phyloP scores from a whole-genome alignment of 2,888 invertebrate genomes.

The Spilarctia lutea region DNA sequence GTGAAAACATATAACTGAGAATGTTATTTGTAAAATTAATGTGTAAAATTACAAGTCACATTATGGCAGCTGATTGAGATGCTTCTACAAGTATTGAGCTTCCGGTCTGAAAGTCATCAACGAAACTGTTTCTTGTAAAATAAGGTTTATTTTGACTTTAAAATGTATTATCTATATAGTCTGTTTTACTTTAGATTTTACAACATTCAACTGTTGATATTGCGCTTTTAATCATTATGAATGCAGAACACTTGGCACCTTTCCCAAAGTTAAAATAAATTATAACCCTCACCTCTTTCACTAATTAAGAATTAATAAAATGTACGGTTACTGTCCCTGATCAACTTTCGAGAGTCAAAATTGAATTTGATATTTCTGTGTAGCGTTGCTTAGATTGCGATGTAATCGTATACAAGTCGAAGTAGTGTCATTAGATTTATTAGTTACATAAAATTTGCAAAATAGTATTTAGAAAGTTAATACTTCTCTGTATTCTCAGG shows the following conservation, averaged over 20 bases:
- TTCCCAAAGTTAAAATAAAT: neutral
- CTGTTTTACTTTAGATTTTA: neutral
- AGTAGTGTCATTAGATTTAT: no score
- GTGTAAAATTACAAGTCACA: no score
- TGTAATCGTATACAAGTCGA: no score
- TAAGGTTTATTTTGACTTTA: neutral
- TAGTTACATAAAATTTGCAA: neutral
- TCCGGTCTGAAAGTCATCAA: no score
- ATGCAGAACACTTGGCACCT: neutral
- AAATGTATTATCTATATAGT: neutral
- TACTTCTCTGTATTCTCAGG: neutral
- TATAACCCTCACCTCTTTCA: conserved; percentile 2
- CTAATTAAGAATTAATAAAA: conserved; percentile 17
- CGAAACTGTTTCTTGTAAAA: neutral
- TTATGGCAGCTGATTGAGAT: no score
- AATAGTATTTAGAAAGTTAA: neutral
- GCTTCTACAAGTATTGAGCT: no score
- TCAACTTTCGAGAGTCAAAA: conserved; percentile 6
- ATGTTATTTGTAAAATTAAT: no score
- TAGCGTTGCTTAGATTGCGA: neutral
- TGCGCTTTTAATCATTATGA: neutral
- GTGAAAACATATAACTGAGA: no score
- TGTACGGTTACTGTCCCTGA: conserved; percentile 2
- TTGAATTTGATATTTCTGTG: conserved; percentile 13
- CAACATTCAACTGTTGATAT: neutral